Conservation (phyloP, 2,797 vertebrate species). For the Holocentrus rufus region DNA sequence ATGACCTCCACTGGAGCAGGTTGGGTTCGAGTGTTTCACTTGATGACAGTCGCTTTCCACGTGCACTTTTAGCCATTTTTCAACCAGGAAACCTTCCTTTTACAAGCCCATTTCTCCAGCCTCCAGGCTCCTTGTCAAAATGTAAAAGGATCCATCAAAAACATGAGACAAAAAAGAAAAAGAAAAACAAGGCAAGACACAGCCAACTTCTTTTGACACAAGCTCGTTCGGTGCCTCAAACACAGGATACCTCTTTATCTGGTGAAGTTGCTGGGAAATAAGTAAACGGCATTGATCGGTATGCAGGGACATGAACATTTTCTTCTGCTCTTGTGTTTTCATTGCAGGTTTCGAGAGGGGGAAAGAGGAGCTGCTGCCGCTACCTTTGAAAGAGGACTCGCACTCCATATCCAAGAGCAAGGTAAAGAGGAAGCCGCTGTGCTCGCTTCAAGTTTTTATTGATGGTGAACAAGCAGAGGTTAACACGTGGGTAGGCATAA, state of each 20-base stretch:
- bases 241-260: too few species aligned
- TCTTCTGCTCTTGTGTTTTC: constrained; percentile 17
- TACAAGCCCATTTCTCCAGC: not conserved
- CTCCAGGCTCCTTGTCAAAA: constrained; percentile 2
- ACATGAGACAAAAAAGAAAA: too few species aligned
- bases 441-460: not conserved
- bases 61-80: not conserved
- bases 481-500: not conserved
- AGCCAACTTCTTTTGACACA: too few species aligned
- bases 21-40: not conserved
- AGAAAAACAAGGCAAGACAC: too few species aligned
- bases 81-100: constrained; percentile 24
- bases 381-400: constrained; percentile 91
- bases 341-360: constrained; percentile 91
- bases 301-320: not conserved
- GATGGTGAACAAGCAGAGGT: too few species aligned
- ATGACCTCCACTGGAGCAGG: not conserved
- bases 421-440: constrained; percentile 76
- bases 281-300: too few species aligned
- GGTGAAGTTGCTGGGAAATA: too few species aligned
- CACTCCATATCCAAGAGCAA: constrained; percentile 98
- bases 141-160: too few species aligned
- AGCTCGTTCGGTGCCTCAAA: too few species aligned
- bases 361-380: constrained; percentile 87
- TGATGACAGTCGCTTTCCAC: not conserved